A percentile compares a stretch with the other conserved stretches of the same genome.
These are phyloP conservation scores for Myiothlypis coronata DNA, from an alignment of 2,797 vertebrate genomes.

Conservation along the genomic window DNA sequence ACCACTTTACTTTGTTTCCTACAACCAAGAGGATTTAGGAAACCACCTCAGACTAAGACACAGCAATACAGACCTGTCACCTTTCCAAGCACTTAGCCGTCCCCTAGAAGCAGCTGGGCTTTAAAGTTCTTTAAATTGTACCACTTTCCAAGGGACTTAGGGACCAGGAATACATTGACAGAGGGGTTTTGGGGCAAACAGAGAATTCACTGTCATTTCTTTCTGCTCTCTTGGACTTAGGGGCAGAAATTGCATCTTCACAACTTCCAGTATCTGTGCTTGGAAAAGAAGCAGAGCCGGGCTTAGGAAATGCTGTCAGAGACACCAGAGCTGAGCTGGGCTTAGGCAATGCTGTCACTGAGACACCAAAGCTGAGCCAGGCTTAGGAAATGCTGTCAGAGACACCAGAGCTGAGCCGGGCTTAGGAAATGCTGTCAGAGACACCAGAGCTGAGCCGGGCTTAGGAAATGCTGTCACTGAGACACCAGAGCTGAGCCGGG, in stretches of 20 bases:
- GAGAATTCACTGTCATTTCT: neutral
- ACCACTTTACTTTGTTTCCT: neutral
- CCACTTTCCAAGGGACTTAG: rapidly evolving
- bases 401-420: too few species aligned
- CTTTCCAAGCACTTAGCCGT: neutral
- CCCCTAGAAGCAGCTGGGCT: neutral
- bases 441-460: too few species aligned
- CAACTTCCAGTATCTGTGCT: neutral
- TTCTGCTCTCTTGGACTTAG: rapidly evolving
- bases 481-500: too few species aligned
- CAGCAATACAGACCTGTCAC: rapidly evolving
- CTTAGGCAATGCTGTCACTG: too few species aligned
- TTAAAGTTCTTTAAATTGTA: rapidly evolving
- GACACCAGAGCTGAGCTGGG: too few species aligned
- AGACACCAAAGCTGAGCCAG: too few species aligned
- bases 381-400: too few species aligned
- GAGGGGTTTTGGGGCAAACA: rapidly evolving
- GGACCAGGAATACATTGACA: neutral
- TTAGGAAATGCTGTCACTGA: too few species aligned
- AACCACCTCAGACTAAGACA: neutral
- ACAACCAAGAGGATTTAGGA: neutral
- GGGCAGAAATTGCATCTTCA: neutral
- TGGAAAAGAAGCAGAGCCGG: neutral
- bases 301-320: rapidly evolving
- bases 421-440: too few species aligned